Conservation (phyloP, 2,113 vertebrate species). For the Poeciliopsis turrubarensis region DNA sequence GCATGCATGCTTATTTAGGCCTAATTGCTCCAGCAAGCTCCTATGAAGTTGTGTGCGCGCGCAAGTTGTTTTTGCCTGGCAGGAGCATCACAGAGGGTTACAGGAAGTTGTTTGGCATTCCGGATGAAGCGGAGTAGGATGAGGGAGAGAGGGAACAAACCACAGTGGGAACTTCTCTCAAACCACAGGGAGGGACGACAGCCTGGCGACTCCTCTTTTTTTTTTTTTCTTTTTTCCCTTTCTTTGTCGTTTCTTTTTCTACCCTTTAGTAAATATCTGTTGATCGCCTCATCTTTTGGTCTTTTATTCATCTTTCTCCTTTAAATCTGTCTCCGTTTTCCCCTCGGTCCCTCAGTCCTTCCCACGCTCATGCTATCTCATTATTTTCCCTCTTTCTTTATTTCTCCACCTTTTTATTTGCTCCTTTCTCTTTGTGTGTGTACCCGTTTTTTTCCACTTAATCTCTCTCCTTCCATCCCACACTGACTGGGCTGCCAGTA, state of each 20-base stretch:
- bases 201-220: constrained; percentile 47
- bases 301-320: constrained; percentile 5
- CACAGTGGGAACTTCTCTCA: constrained; percentile 59
- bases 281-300: constrained; percentile 1
- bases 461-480: constrained; percentile 50
- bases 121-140: constrained; percentile 48
- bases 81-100: constrained; percentile 52
- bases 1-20: constrained; percentile 16
- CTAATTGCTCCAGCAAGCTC: constrained; percentile 24
- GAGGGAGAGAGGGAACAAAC: constrained; percentile 41
- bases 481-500: constrained; percentile 44
- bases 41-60: constrained; percentile 4
- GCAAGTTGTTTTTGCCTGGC: constrained; percentile 45
- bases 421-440: constrained; percentile 29
- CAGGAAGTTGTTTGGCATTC: constrained; percentile 68
- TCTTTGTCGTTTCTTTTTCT: constrained; percentile 9
- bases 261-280: constrained; percentile 27
- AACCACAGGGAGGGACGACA: constrained; percentile 54
- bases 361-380: constrained; percentile 40
- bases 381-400: constrained; percentile 40
- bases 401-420: constrained; percentile 29
- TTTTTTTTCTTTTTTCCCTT: background rate
- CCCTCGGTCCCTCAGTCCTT: constrained; percentile 42
- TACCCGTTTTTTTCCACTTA: constrained; percentile 35
- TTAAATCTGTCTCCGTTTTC: constrained; percentile 14